Conservation (phyloP, 53 echinoderm and acorn worm genomes). For the Astropecten irregularis region DNA sequence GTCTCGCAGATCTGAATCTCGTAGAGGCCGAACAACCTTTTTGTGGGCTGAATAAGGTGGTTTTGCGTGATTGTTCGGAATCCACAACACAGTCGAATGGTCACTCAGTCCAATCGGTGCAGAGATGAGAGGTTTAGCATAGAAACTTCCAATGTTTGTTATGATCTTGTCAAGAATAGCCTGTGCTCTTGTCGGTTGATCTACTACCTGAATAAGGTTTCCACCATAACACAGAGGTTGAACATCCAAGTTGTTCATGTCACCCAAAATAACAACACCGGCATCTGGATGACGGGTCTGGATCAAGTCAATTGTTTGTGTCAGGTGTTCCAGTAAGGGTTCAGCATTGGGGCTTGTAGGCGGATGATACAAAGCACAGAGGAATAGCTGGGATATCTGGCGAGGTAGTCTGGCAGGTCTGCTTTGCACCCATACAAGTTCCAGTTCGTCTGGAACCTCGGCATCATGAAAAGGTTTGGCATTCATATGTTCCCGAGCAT, state of each 20-base stretch:
- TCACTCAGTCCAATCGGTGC: background rate
- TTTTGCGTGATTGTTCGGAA: background rate
- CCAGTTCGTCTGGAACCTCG: background rate
- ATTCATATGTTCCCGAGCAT: constrained; percentile 2
- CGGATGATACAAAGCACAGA: constrained; percentile 29
- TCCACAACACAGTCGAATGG: background rate
- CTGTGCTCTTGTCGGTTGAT: background rate
- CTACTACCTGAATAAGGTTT: no score
- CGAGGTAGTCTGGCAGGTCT: constrained; percentile 28
- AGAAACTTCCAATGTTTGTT: background rate
- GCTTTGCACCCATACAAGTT: constrained; percentile 31
- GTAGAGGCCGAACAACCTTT: constrained; percentile 5
- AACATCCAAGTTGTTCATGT: constrained; percentile 30
- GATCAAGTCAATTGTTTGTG: constrained; percentile 19
- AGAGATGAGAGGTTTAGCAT: background rate
- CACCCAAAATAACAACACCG: constrained; percentile 23
- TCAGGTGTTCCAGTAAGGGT: constrained; percentile 18
- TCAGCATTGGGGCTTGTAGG: constrained; percentile 2
- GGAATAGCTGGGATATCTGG: background rate
- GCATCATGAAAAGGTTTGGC: background rate
- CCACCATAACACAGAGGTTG: no score
- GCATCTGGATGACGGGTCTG: constrained; percentile 16
- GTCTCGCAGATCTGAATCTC: constrained; percentile 20
- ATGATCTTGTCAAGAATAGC: constrained; percentile 14
- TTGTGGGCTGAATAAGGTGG: background rate